These are phyloP conservation scores for Nothocercus nigrocapillus DNA, from an alignment of 2,113 vertebrate species.

Conservation along the genomic window DNA sequence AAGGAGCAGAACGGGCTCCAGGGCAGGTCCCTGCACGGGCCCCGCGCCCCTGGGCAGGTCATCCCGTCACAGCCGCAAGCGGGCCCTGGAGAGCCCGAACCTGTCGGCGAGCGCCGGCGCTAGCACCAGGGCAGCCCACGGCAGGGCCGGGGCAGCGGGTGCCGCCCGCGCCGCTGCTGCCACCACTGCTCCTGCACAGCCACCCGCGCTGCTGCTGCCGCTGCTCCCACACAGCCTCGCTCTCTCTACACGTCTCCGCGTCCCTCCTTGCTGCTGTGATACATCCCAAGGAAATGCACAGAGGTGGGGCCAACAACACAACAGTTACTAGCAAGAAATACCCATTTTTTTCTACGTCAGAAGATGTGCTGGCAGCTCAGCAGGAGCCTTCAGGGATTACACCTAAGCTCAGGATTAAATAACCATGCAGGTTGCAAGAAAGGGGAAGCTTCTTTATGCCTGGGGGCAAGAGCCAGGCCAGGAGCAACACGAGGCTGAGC, in stretches of 20 bases:
- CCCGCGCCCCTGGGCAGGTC: too few relatives aligned
- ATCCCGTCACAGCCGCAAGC: too few relatives aligned
- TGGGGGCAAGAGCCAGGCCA: not conserved
- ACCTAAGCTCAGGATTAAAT: accelerated
- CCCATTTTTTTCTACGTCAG: not conserved
- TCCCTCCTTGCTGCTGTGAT: not conserved
- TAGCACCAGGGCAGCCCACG: too few relatives aligned
- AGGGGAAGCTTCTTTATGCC: accelerated
- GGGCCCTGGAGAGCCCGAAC: too few relatives aligned
- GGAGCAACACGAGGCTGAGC: not conserved
- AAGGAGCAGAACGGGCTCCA: too few relatives aligned
- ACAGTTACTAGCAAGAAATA: not conserved
- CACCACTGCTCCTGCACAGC: too few relatives aligned
- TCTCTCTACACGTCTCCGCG: accelerated
- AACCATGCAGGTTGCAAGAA: not conserved
- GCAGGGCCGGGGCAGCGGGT: too few relatives aligned
- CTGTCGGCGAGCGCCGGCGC: too few relatives aligned
- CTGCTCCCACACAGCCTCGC: not conserved
- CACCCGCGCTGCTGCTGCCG: too few relatives aligned
- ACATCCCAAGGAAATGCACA: not conserved
- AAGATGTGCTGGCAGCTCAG: not conserved
- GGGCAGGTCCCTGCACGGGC: too few relatives aligned
- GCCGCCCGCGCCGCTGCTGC: too few relatives aligned
- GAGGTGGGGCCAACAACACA: not conserved
- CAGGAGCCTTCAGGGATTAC: not conserved